Evolutionary conservation across 2,797 vertebrate species (phyloP), one percentile per base, ranked within the genome.

Genomic region (Distichodus sexfasciatus): DNA sequence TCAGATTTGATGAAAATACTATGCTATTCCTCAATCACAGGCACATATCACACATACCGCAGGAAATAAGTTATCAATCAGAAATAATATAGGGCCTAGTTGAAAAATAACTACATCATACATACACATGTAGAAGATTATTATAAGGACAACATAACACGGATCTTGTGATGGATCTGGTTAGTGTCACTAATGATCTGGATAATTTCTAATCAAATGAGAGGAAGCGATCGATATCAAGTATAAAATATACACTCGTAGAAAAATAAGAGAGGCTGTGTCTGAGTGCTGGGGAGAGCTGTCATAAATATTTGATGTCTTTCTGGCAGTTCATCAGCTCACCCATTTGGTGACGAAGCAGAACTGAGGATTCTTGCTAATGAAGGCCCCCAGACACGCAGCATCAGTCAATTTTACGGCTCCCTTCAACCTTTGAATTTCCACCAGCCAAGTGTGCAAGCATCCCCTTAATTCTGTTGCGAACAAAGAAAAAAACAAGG

Each of bases 301-400:
- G 46, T 77, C 66, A 68, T 81, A 44, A 79, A 81, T 81, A 71
- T 81, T 79, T 79, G 57, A 81, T 71, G 43, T 65, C 31, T 73
- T 41, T 73, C 62, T 73, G 70, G 55, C 73, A 69, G 62, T 60
- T 76, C 70, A 68, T 64, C 47, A 63, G 63, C 67, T 69, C 51
- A 58, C 26, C 66, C 72, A 65, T 72, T 72, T 73, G 47, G 69
- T 48, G 33, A 79, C 29, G 46, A 71, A 70, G 29, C 58, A 71
- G 76, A 75, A 77, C 31, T 44, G 53, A 73, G 60, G 46, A 57
- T 69, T 62, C 71, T 71, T 55, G 69, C 66, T 62, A 67, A 76
- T 72, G 48, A 70, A 64, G 46, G 35, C 33, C 64, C n/a, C 51
- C 60, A 67, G 72, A 74, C 47, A 71, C 21, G 62, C n/a, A 74